phyloP scores from a whole-genome alignment of 1,140 invertebrate genomes.

The Battus philenor region DNA sequence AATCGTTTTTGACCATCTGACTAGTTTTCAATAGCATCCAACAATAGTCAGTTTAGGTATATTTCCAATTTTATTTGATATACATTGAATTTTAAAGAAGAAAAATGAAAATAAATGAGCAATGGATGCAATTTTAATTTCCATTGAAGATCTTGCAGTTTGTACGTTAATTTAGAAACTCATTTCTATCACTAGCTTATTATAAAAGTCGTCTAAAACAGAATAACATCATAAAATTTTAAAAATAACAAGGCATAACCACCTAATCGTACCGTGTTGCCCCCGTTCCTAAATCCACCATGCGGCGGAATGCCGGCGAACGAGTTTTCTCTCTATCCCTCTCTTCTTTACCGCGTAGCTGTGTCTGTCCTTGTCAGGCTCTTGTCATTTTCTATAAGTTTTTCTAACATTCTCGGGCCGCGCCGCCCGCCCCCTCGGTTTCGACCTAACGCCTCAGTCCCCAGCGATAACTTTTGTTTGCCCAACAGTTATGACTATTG shows the following conservation, averaged over 20 bases:
- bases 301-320: conserved; percentile 70
- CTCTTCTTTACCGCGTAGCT: conserved; percentile 52
- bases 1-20: no score
- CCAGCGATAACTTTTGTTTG: conserved; percentile 65
- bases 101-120: no score
- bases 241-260: conserved; percentile 72
- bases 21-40: no score
- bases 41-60: no score
- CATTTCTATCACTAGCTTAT: no score
- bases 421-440: conserved; percentile 53
- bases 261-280: conserved; percentile 69
- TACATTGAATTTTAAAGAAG: no score
- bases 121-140: no score
- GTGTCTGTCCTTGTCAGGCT: conserved; percentile 58
- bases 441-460: conserved; percentile 58
- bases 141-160: no score
- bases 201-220: conserved; percentile 23
- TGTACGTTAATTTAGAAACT: no score
- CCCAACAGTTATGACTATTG: conserved; percentile 66
- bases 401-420: conserved; percentile 69
- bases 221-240: conserved; percentile 41
- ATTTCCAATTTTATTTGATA: no score
- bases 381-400: conserved; percentile 76
- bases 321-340: conserved; percentile 67
- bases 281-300: conserved; percentile 74